Percentiles rank a stretch among this genome's conserved stretches.
Evolutionary conservation across 2,113 vertebrate species (phyloP).

Genomic region (Aspidoscelis tigris): DNA sequence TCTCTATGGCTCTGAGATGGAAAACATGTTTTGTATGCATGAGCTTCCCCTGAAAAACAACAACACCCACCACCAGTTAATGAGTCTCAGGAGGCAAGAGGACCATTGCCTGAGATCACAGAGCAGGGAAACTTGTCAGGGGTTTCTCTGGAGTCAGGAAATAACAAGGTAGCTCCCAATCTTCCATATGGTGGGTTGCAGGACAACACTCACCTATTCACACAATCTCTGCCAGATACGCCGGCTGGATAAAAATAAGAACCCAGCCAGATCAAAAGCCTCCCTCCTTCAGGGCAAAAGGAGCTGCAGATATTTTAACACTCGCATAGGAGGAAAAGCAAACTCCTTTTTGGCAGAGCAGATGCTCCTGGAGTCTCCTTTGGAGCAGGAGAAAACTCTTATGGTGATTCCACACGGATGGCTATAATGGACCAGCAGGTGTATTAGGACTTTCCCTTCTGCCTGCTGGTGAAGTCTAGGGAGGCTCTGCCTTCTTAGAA

Average conservation of each 20-base stretch:
- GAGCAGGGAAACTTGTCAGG: not conserved
- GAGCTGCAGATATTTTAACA: no score
- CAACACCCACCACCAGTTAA: not conserved
- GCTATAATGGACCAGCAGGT: no score
- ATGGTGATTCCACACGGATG: no score
- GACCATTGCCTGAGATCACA: not conserved
- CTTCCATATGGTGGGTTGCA: not conserved
- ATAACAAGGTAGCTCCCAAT: not conserved
- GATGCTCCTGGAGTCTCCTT: no score
- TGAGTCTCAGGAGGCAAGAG: conserved; percentile 17
- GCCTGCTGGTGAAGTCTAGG: no score
- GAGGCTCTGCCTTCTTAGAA: no score
- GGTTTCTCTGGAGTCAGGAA: not conserved
- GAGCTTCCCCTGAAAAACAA: not conserved
- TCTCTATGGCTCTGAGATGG: not conserved
- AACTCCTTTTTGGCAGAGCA: no score
- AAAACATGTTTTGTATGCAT: not conserved
- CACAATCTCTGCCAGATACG: not conserved
- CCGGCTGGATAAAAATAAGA: not conserved
- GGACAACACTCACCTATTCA: not conserved
- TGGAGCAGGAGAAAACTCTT: no score
- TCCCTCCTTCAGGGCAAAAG: not conserved
- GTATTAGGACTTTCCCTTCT: no score
- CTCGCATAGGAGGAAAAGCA: no score
- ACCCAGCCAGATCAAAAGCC: not conserved